Percentiles rank a stretch among this genome's conserved stretches.
phyloP scores from a whole-genome alignment of 2,797 vertebrate genomes.

The Antennarius maculatus region DNA sequence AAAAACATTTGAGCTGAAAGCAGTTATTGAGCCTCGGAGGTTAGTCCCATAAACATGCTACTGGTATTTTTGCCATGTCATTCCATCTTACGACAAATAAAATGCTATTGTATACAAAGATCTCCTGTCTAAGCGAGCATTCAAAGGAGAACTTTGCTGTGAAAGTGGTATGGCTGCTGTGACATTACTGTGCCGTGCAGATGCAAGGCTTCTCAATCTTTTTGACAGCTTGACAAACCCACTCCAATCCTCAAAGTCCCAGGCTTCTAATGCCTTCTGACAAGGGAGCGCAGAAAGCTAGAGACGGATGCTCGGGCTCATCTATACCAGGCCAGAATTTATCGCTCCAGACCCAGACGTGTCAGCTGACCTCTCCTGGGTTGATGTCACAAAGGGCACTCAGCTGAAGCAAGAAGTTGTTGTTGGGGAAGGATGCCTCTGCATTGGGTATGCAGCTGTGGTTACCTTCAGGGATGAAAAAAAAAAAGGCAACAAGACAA shows the following conservation, averaged over 20 bases:
- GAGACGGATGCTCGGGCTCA: conserved; percentile 44
- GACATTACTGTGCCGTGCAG: conserved; percentile 63
- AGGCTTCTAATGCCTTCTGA: conserved; percentile 66
- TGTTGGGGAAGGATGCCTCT: conserved; percentile 94
- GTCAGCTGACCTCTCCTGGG: conserved; percentile 91
- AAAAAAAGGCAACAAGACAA: conserved; percentile 22
- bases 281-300: conserved; percentile 59
- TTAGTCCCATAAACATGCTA: background rate
- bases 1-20: conserved; percentile 9
- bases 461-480: conserved; percentile 84
- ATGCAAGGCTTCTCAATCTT: conserved; percentile 78
- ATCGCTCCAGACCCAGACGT: conserved; percentile 52
- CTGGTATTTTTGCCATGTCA: conserved; percentile 1
- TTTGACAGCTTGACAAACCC: conserved; percentile 76
- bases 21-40: background rate
- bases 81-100: conserved; percentile 27
- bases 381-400: conserved; percentile 89
- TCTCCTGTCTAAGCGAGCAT: conserved; percentile 22
- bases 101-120: conserved; percentile 27
- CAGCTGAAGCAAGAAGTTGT: conserved; percentile 95
- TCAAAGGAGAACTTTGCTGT: conserved; percentile 43
- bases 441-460: conserved; percentile 97
- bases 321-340: conserved; percentile 49
- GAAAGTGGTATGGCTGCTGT: conserved; percentile 48
- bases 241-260: conserved; percentile 60